A percentile compares a stretch with the other conserved stretches of the same genome.
Conservation (phyloP, 2,888 invertebrate genomes). For the Aphidius colemani region DNA sequence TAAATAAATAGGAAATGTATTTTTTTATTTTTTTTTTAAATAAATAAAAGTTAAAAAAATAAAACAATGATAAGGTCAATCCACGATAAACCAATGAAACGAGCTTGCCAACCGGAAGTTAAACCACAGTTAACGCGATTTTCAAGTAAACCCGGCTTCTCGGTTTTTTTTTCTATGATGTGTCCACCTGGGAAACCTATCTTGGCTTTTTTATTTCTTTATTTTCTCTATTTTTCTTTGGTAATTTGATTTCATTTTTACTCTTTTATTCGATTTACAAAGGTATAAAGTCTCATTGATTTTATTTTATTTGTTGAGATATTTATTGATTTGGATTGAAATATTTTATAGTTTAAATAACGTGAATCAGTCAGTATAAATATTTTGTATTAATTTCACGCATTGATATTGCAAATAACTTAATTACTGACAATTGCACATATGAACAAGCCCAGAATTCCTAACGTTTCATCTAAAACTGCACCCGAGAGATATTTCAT, state of each 20-base stretch:
- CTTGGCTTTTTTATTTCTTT: constrained; percentile 3
- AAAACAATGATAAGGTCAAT: constrained; percentile 14
- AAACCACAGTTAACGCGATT: constrained; percentile 30
- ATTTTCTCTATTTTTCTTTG: constrained; percentile 10
- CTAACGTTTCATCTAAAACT: constrained; percentile 2
- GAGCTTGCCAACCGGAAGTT: constrained; percentile 17
- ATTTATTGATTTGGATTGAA: constrained; percentile 11
- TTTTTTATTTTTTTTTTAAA: background rate
- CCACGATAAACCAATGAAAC: constrained; percentile 23
- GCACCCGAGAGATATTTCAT: background rate
- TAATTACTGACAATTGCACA: constrained; percentile 30
- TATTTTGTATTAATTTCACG: constrained; percentile 15
- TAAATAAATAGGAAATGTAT: too few species aligned
- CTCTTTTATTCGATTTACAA: constrained; percentile 1
- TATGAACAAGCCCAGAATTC: constrained; percentile 28
- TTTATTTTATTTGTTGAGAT: constrained; percentile 5
- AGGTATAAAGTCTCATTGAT: background rate
- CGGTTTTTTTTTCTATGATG: constrained; percentile 15
- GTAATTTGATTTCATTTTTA: constrained; percentile 3
- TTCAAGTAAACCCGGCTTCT: constrained; percentile 23
- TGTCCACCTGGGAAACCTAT: constrained; percentile 14
- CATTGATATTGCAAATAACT: constrained; percentile 25
- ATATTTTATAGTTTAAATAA: background rate
- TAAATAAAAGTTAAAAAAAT: constrained; percentile 23
- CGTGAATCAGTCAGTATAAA: constrained; percentile 15